Conservation (phyloP, 2,888 invertebrate species). For the Diarsia brunnea region DNA sequence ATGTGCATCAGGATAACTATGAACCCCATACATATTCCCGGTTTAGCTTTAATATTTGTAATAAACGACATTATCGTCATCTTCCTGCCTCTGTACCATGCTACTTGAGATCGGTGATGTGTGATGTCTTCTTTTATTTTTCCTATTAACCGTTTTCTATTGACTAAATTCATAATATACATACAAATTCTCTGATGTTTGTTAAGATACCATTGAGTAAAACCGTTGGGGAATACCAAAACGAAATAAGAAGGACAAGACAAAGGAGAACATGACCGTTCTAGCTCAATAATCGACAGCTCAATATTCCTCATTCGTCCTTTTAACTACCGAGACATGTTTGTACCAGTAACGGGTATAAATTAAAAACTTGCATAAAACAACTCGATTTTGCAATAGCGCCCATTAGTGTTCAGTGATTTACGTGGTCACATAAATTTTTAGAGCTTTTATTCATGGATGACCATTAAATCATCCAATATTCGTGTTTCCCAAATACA, state of each 20-base stretch:
- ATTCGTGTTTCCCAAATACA: conserved; percentile 21
- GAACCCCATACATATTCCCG: not conserved
- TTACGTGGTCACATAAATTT: conserved; percentile 47
- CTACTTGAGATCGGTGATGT: not conserved
- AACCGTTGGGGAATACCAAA: not conserved
- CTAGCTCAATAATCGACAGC: conserved; percentile 9
- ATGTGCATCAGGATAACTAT: not conserved
- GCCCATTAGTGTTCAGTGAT: conserved; percentile 53
- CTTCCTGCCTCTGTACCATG: not conserved
- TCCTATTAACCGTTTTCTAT: not conserved
- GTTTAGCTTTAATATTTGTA: not conserved
- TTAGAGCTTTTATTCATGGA: conserved; percentile 46
- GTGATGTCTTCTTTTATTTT: not conserved
- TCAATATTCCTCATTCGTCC: conserved; percentile 16
- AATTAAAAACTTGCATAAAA: conserved; percentile 63
- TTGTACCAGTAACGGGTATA: conserved; percentile 42
- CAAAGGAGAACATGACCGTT: conserved; percentile 9
- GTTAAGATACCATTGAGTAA: not conserved
- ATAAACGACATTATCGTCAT: not conserved
- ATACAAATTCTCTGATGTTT: not conserved
- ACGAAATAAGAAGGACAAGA: conserved; percentile 4
- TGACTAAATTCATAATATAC: not conserved
- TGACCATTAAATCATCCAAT: conserved; percentile 49
- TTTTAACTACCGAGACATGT: conserved; percentile 28
- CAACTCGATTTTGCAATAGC: conserved; percentile 48